Conservation (phyloP, 2,797 vertebrate genomes). For the Strix occidentalis region DNA sequence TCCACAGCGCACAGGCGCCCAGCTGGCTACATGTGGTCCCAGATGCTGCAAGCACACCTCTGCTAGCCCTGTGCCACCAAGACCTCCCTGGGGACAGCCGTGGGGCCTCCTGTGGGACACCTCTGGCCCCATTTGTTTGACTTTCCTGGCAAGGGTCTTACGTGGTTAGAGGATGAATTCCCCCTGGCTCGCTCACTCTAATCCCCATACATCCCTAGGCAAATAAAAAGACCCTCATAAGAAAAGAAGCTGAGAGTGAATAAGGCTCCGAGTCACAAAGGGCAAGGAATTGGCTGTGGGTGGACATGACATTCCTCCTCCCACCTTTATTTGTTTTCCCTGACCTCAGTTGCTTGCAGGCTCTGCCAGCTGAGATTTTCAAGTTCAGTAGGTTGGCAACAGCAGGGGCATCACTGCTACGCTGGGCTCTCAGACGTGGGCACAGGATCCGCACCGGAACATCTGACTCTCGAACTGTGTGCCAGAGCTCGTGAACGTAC, state of each 20-base stretch:
- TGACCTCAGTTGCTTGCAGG: neutral
- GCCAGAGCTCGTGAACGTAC: neutral
- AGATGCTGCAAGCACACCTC: neutral
- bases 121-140: neutral
- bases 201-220: neutral
- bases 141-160: neutral
- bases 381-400: neutral
- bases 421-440: rapidly evolving
- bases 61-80: neutral
- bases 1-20: neutral
- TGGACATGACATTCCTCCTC: neutral
- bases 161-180: neutral
- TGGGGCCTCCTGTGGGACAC: neutral
- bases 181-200: neutral
- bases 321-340: neutral
- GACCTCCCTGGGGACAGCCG: neutral
- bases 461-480: neutral
- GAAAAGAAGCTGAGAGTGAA: neutral
- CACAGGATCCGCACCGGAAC: neutral
- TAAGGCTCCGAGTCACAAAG: neutral
- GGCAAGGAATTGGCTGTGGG: neutral
- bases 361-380: neutral
- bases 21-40: neutral
- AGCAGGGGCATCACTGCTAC: neutral
- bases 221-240: neutral